phyloP scores from a whole-genome alignment of 2,797 vertebrate species.

The Gobio occitaniae region DNA sequence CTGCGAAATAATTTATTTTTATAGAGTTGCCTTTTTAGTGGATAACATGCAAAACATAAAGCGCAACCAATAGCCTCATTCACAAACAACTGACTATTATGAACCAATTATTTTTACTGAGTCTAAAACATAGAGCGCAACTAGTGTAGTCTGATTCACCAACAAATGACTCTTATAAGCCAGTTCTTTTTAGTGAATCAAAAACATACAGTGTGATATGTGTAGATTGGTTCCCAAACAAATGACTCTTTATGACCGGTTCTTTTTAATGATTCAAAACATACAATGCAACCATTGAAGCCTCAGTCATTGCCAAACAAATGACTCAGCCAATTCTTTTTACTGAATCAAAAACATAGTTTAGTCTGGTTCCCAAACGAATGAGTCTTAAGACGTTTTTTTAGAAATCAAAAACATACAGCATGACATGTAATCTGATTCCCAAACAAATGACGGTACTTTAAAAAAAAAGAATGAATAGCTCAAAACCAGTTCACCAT shows the following conservation, averaged over 20 bases:
- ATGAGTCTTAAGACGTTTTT: neutral
- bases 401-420: neutral
- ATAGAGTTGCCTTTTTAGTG: neutral
- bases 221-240: neutral
- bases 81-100: neutral
- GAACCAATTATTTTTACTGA: neutral
- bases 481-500: neutral
- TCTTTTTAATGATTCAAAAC: neutral
- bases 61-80: neutral
- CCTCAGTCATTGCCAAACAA: neutral
- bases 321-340: neutral
- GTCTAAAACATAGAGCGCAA: neutral
- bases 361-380: neutral
- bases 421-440: neutral
- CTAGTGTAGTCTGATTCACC: neutral
- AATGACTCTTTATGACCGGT: neutral
- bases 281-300: neutral
- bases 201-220: neutral
- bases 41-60: neutral
- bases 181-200: neutral
- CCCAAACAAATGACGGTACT: neutral
- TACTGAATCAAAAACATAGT: neutral
- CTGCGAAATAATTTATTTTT: neutral
- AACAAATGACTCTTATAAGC: slow-evolving; percentile 1
- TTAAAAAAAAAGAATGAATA: neutral